phyloP scores from a whole-genome alignment of 2,888 invertebrate species.

The Hetaerina titia region DNA sequence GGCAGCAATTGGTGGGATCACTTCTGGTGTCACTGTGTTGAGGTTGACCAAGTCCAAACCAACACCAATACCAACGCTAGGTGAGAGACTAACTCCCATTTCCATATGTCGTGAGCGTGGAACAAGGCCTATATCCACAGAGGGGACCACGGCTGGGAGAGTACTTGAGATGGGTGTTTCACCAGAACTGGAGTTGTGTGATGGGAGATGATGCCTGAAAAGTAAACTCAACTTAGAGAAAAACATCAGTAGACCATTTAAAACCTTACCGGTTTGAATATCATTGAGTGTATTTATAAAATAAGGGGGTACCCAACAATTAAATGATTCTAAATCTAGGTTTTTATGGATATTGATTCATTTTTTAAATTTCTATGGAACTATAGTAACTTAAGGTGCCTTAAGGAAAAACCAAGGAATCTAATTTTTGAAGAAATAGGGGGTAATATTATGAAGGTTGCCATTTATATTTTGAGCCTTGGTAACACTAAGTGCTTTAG shows the following conservation, averaged over 20 bases:
- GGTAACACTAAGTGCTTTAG: too few species aligned
- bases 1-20: not conserved
- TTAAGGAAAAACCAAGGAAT: too few species aligned
- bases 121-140: constrained; percentile 10
- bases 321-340: too few species aligned
- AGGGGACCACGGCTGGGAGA: not conserved
- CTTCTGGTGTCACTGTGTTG: constrained; percentile 21
- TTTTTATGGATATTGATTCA: too few species aligned
- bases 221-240: not conserved
- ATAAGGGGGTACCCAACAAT: too few species aligned
- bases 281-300: too few species aligned
- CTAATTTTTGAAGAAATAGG: too few species aligned
- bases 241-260: not conserved
- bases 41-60: constrained; percentile 61
- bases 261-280: not conserved
- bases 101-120: constrained; percentile 40
- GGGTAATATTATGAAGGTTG: too few species aligned
- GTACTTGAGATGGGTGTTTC: not conserved
- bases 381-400: too few species aligned
- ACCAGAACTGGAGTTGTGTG: constrained; percentile 15
- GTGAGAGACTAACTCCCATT: constrained; percentile 52
- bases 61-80: constrained; percentile 54
- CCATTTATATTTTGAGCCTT: too few species aligned
- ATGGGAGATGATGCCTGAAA: constrained; percentile 29
- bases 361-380: too few species aligned